A percentile compares a stretch with the other conserved stretches of the same genome.
Evolutionary conservation across 2,888 invertebrate species (phyloP).

Genomic region (Lasius platythorax): DNA sequence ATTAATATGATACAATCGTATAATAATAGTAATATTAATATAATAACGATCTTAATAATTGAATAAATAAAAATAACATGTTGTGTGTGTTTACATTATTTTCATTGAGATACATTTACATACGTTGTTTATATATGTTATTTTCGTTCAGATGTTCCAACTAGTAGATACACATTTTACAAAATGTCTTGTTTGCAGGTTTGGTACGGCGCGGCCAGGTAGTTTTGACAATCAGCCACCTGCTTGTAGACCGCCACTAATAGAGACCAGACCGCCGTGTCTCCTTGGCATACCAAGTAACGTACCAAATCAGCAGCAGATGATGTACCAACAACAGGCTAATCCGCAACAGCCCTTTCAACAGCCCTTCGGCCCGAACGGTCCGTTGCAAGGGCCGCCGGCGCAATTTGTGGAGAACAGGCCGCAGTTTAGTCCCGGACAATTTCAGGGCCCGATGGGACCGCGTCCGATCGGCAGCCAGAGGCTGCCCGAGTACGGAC

Average conservation of each 20-base stretch:
- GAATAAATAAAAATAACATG: background rate
- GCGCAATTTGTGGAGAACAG: slow-evolving; percentile 78
- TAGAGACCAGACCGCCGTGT: slow-evolving; percentile 79
- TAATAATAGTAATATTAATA: slow-evolving; percentile 8
- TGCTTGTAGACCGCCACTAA: slow-evolving; percentile 76
- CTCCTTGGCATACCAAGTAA: slow-evolving; percentile 74
- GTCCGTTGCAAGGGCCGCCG: slow-evolving; percentile 74
- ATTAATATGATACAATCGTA: background rate
- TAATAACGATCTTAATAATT: background rate
- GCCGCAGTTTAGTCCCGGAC: slow-evolving; percentile 76
- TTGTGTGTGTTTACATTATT: too few relatives aligned
- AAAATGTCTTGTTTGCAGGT: slow-evolving; percentile 60
- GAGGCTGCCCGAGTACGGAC: slow-evolving; percentile 75
- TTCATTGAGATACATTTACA: background rate
- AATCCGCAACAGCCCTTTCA: slow-evolving; percentile 77
- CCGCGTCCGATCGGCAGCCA: slow-evolving; percentile 70
- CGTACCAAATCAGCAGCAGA: slow-evolving; percentile 77
- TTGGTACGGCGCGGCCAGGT: slow-evolving; percentile 62
- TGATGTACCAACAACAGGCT: slow-evolving; percentile 75
- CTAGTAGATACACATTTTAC: slow-evolving; percentile 18
- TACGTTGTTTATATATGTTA: background rate
- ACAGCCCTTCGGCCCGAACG: slow-evolving; percentile 76
- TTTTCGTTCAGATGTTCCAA: background rate
- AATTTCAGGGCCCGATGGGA: slow-evolving; percentile 76
- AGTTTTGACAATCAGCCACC: slow-evolving; percentile 73